Evolutionary conservation across 2,113 vertebrate species (phyloP), one percentile per base, ranked within the genome.

Genomic region (Nansenia antarctica): DNA sequence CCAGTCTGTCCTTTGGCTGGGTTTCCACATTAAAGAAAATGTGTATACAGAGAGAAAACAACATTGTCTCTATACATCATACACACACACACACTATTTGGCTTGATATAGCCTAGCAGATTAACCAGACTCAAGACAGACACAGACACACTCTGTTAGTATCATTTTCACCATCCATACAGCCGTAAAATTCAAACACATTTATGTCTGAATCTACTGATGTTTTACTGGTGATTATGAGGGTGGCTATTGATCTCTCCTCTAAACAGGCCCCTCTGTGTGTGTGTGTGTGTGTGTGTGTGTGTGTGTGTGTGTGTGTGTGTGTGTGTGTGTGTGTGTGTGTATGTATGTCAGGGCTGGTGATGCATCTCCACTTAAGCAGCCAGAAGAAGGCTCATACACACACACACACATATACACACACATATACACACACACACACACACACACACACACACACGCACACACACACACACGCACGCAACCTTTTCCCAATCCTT

Each of bases 401-500:
- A 69, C 37, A 45, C 26, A 45, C 37, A 63, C 63, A 55, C 64
- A 55, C 65, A 67, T n/a, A 54, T 49, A 67, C 49, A 81, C 69
- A 73, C 66, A 65, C 77, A 83, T 47, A 55, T 49, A 55, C 65
- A 67, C 30, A 54, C 65, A 67, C 49, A 81, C 69, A 73, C 66
- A 65, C 77, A 83, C 69, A 74, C 66, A 63, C 77, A 84, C n/a
- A n/a, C 34, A 47, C 8, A 70, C 34, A 68, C 65, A 66, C 65
- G 71, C 76, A 63, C 61, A 45, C 63, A 55, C 64, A 55, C 65
- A 67, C 30, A 54, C 65, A 67, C 49, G 79, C 69, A 73, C 66
- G 65, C 77, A 83, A 88, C 86, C 86, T 90, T 89, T 88, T 85
- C 77, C 83, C 76, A 86, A 86, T 85, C 84, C 81, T 54, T 67